Conservation (phyloP, 2,113 vertebrate species). For the Campylomormyrus numenius region DNA sequence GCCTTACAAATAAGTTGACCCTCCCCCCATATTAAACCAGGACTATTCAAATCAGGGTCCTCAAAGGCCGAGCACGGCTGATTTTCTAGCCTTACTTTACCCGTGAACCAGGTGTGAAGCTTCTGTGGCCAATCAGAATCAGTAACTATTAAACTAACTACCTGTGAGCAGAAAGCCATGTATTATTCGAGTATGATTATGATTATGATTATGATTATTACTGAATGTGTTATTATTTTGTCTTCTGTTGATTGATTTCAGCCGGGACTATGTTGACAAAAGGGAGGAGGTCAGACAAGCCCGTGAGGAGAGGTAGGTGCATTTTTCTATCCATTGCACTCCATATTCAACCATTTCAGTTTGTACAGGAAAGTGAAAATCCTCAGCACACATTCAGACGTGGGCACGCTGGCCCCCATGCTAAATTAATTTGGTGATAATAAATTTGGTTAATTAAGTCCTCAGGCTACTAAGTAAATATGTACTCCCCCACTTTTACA, state of each 20-base stretch:
- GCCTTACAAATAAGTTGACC: background rate
- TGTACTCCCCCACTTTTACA: background rate
- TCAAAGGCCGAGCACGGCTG: background rate
- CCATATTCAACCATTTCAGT: background rate
- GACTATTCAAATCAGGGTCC: background rate
- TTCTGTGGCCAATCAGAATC: background rate
- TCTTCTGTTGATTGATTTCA: slow-evolving; percentile 35
- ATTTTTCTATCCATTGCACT: background rate
- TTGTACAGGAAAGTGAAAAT: background rate
- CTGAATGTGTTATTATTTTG: background rate
- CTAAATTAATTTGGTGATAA: background rate
- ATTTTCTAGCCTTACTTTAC: background rate
- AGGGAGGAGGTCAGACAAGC: slow-evolving; percentile 83
- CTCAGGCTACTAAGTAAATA: background rate
- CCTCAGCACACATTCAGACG: background rate
- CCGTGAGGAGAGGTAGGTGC: slow-evolving; percentile 85
- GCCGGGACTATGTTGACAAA: slow-evolving; percentile 83
- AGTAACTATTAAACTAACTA: background rate
- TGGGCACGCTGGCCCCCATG: background rate
- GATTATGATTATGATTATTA: background rate
- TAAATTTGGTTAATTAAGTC: background rate
- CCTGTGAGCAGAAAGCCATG: background rate
- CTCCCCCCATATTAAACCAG: background rate
- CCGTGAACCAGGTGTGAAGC: background rate
- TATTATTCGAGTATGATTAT: background rate